Conservation (phyloP, 92 coral and sea anemone genomes). For the Diadumene lineata region DNA sequence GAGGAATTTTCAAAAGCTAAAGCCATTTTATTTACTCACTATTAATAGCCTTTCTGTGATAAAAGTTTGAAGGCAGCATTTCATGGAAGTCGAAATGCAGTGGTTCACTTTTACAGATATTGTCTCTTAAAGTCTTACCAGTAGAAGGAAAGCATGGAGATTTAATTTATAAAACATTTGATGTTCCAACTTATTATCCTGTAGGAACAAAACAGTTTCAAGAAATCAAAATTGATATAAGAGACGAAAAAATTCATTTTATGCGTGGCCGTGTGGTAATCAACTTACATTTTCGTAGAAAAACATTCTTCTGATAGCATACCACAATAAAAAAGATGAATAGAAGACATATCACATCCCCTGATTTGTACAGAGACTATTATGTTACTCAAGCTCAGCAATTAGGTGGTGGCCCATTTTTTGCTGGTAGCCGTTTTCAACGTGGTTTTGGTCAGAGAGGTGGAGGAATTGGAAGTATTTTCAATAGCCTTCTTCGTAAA, state of each 20-base stretch:
- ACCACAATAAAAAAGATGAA: not conserved
- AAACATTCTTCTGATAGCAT: constrained; percentile 1
- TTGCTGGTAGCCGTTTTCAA: constrained; percentile 25
- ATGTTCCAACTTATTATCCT: constrained; percentile 42
- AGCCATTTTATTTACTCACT: too few species aligned
- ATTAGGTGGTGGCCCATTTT: constrained; percentile 22
- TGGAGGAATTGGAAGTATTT: constrained; percentile 48
- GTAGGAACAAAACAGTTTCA: constrained; percentile 23
- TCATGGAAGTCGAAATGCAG: too few species aligned
- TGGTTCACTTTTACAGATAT: too few species aligned
- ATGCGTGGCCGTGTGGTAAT: constrained; percentile 12
- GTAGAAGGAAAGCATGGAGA: constrained; percentile 43
- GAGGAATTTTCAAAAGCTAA: too few species aligned
- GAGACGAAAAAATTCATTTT: constrained; percentile 1
- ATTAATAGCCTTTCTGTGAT: too few species aligned
- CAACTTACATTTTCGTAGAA: constrained; percentile 20
- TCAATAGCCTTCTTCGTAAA: constrained; percentile 33
- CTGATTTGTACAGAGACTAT: constrained; percentile 12
- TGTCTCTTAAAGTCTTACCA: constrained; percentile 31
- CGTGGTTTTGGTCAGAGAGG: constrained; percentile 40
- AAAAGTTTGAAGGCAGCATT: too few species aligned
- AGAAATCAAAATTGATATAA: constrained; percentile 10
- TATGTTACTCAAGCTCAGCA: constrained; percentile 16
- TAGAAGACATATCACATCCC: constrained; percentile 15
- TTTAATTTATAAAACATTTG: constrained; percentile 27